Conservation (phyloP, 2,113 vertebrate species). For the Triplophysa dalaica region DNA sequence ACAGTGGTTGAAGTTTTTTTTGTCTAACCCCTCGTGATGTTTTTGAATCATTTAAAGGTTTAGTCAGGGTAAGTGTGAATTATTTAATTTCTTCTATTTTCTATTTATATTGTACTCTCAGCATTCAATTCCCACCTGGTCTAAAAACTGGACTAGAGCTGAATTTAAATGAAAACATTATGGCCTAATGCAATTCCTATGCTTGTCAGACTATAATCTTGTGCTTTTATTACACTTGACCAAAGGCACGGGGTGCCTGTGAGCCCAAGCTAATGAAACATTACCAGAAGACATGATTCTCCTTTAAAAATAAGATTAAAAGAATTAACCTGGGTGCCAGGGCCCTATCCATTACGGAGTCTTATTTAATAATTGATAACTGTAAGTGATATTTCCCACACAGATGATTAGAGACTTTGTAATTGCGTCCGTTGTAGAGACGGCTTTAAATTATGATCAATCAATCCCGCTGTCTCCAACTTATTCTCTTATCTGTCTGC, state of each 20-base stretch:
- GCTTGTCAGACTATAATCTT: neutral
- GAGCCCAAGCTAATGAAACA: conserved; percentile 30
- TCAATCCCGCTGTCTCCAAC: conserved; percentile 35
- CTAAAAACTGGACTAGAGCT: neutral
- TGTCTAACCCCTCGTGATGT: neutral
- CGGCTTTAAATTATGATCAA: conserved; percentile 33
- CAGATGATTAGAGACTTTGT: conserved; percentile 40
- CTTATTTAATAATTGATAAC: conserved; percentile 52
- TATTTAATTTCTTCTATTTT: neutral
- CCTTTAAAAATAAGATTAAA: conserved; percentile 33
- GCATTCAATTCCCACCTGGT: neutral
- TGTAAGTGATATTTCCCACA: conserved; percentile 50
- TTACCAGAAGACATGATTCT: conserved; percentile 32
- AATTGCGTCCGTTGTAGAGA: conserved; percentile 23
- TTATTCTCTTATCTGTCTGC: conserved; percentile 30
- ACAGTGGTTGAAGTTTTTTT: neutral
- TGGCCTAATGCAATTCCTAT: neutral
- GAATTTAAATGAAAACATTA: conserved; percentile 15
- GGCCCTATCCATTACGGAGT: conserved; percentile 36
- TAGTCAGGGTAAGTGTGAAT: neutral
- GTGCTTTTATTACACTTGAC: conserved; percentile 4
- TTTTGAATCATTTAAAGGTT: neutral
- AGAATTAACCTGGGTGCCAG: conserved; percentile 33
- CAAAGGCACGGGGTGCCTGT: conserved; percentile 13
- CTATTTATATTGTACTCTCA: neutral